Conservation (phyloP, 2,797 vertebrate genomes). For the Phrynocephalus forsythii region DNA sequence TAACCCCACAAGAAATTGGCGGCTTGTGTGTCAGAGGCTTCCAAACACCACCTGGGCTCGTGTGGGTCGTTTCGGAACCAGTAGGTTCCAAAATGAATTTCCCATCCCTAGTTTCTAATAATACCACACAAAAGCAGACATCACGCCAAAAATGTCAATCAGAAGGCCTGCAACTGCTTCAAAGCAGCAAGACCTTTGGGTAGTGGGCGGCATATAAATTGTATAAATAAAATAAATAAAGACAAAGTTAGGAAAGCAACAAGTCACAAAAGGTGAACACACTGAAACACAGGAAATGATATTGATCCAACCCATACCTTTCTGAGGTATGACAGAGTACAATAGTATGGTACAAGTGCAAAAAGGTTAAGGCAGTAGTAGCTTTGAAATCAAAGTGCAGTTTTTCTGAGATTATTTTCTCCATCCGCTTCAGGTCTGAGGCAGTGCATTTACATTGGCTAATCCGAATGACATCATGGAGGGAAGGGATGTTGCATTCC, state of each 20-base stretch:
- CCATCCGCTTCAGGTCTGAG: slow-evolving; percentile 95
- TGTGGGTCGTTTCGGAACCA: no score
- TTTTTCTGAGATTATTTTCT: slow-evolving; percentile 95
- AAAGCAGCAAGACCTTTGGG: neutral
- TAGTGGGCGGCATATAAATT: no score
- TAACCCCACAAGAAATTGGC: no score
- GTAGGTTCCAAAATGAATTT: no score
- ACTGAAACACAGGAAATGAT: neutral
- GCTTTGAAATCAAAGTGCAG: slow-evolving; percentile 93
- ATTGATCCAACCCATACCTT: slow-evolving; percentile 82
- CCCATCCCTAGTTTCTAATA: neutral
- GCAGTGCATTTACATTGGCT: slow-evolving; percentile 95
- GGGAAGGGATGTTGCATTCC: slow-evolving; percentile 87
- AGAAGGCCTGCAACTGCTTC: neutral
- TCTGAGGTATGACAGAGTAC: slow-evolving; percentile 86
- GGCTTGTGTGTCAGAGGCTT: no score
- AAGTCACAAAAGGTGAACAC: no score
- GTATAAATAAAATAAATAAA: no score
- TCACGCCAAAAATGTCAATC: neutral
- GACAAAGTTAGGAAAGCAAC: neutral
- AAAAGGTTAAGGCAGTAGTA: slow-evolving; percentile 97
- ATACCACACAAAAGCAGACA: neutral
- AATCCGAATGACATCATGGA: slow-evolving; percentile 93
- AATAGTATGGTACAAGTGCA: slow-evolving; percentile 93
- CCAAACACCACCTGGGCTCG: no score